Evolutionary conservation across 2,888 invertebrate genomes (phyloP), one percentile per base, ranked within the genome.

Genomic region (Platerodrilus igneus): DNA sequence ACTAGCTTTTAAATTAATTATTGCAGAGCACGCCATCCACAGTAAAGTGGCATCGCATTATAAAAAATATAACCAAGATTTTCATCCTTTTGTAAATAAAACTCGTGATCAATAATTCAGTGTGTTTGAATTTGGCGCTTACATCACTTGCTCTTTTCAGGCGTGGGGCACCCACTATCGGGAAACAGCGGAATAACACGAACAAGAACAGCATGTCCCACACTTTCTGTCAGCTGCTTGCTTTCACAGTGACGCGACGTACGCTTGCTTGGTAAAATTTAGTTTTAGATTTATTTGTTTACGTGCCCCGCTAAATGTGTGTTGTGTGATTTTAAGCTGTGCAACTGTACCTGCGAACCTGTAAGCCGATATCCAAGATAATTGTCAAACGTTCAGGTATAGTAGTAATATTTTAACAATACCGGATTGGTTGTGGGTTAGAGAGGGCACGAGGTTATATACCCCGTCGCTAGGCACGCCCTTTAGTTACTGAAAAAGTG

Each of bases 141-240:
- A 40, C 45, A 40, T 48, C 51, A 54, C 53, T 56, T 54, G 57
- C 49, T 52, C 52, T 51, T 52, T 52, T 56, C 49, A 46, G 35
- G 51, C 41, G 52, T 53, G 51, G 47, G 55, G 53, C 59, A 56
- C 58, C 56, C 55, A 57, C 57, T 45, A 49, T 44, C 60, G 59
- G 58, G 46, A 37, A 40, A 23, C 27, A 31, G 48, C 65, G 64
- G 58, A 45, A 30, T 29, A 44, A 45, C 40, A 59, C 64, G 63
- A 63, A 57, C 69, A 43, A 47, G 52, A 52, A 59, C 56, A 55
- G 58, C 52, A 54, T 53, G 55, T 55, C 55, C 54, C 57, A 56
- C 54, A 57, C 53, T 64, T 65, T 66, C 67, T 77, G 78, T 78
- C 78, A 78, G 78, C 78, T 78, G 78, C 78, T 78, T 77, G 77